Base-by-base conservation (phyloP, 2,797 vertebrate species). In the Gorsachius magnificus region DNA sequence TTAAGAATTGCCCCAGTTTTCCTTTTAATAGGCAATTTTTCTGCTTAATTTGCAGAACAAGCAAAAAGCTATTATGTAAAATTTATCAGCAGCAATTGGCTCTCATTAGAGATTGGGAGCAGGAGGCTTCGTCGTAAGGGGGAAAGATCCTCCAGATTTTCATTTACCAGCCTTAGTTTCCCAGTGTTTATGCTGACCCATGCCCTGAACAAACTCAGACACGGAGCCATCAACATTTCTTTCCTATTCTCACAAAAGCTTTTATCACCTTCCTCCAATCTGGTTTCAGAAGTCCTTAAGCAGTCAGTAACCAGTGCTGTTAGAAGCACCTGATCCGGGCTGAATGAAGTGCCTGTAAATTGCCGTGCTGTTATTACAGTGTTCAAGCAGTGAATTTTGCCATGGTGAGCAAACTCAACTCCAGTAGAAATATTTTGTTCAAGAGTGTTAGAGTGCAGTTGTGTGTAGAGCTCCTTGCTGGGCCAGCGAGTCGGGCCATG, bases 41-140 rank as follows among this genome's bases (percentile, higher is more conserved):
- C 92, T 94, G 94, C 97, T 91, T 96, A 97, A 97, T 97, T 97
- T 97, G 96, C 96, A 96, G 96, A 97, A 95, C 91, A 96, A 96
- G 95, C 89, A 96, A 95, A 95, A 93, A 90, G 75, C 91, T 74
- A 93, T 97, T 96, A 94, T 90, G 69, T 95, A 94, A 95, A 94
- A 96, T 96, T 92, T 96, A 94, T 95, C 96, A 95, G 94, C 46
- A 48, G 77, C 92, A 95, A 95, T 97, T 97, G 96, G 58, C 83
- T 96, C 89, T 95, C 94, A 90, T 97, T 97, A 92, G 79, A 84
- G 78, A 65, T 3, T 8, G 50, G 76, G 76, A 95, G 92, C 70
- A 87, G 87, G 54, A 91, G 80, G 31, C 48, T 93, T 74, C 25
- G 38, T 76, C 4, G 3, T 20, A 31, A 56, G 12, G 22, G 57